phyloP scores from a whole-genome alignment of 92 coral and sea anemone genomes.

The Diadumene lineata region DNA sequence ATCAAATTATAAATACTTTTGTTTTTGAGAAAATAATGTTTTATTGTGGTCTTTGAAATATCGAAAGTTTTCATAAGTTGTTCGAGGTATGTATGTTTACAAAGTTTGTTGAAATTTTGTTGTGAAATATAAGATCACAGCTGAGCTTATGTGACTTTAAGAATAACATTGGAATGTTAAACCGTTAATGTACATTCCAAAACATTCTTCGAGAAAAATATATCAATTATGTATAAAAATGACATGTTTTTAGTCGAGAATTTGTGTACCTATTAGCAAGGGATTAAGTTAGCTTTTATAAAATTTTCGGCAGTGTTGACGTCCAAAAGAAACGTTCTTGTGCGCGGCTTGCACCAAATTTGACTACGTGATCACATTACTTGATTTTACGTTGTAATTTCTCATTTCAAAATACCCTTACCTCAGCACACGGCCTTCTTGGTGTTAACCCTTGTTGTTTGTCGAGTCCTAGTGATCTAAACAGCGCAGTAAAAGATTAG shows the following conservation, averaged over 20 bases:
- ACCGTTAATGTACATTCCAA: background rate
- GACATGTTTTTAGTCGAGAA: background rate
- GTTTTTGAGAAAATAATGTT: too few relatives aligned
- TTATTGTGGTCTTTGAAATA: too few relatives aligned
- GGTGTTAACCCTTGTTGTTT: slow-evolving; percentile 26
- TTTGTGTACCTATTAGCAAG: background rate
- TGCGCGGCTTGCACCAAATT: background rate
- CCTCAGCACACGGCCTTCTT: slow-evolving; percentile 24
- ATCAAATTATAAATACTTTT: too few relatives aligned
- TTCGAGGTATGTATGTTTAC: too few relatives aligned
- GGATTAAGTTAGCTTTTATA: slow-evolving; percentile 7
- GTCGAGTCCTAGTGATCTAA: slow-evolving; percentile 22
- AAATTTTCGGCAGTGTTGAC: slow-evolving; percentile 6
- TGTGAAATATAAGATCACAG: background rate
- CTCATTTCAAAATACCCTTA: background rate
- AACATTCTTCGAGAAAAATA: background rate
- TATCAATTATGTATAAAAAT: background rate
- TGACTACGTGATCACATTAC: background rate
- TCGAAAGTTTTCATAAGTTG: too few relatives aligned
- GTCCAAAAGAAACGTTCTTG: background rate
- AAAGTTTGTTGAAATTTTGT: background rate
- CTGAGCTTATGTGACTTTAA: background rate
- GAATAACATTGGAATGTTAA: background rate
- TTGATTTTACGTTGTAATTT: background rate
- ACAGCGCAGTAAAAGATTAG: slow-evolving; percentile 27